A percentile compares a stretch with the other conserved stretches of the same genome.
These are phyloP conservation scores for Caloenas nicobarica DNA, from an alignment of 2,113 vertebrate species.

Conservation along the genomic window DNA sequence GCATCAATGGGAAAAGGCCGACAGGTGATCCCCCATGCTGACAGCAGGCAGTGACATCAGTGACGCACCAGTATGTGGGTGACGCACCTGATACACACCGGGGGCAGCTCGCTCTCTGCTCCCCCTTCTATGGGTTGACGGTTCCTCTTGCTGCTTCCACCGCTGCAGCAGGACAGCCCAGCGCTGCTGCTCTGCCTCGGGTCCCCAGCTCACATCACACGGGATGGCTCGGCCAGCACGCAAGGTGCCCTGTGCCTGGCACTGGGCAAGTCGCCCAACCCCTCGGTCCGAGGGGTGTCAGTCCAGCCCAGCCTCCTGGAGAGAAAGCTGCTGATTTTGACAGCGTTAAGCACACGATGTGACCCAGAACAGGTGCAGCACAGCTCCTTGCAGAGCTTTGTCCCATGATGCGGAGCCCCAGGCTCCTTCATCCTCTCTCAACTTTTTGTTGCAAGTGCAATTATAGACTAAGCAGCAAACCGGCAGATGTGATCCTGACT, in stretches of 20 bases:
- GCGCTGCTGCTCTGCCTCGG: not conserved
- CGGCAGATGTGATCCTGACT: not conserved
- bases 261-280: accelerated
- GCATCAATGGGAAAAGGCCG: not conserved
- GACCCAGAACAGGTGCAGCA: not conserved
- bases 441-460: not conserved
- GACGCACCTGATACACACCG: too few species aligned
- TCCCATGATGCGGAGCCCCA: accelerated
- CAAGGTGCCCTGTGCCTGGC: not conserved
- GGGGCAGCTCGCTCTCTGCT: not conserved
- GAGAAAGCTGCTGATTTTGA: not conserved
- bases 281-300: not conserved
- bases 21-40: accelerated
- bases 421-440: not conserved
- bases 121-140: not conserved
- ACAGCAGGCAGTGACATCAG: not conserved
- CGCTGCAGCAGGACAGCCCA: not conserved
- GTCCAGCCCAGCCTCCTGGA: accelerated
- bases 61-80: not conserved
- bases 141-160: not conserved
- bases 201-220: not conserved
- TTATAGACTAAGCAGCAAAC: not conserved
- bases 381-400: not conserved
- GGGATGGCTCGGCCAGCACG: too few species aligned
- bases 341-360: accelerated